Conservation (phyloP, 2,797 vertebrate genomes). For the Amphiprion clarkii region DNA sequence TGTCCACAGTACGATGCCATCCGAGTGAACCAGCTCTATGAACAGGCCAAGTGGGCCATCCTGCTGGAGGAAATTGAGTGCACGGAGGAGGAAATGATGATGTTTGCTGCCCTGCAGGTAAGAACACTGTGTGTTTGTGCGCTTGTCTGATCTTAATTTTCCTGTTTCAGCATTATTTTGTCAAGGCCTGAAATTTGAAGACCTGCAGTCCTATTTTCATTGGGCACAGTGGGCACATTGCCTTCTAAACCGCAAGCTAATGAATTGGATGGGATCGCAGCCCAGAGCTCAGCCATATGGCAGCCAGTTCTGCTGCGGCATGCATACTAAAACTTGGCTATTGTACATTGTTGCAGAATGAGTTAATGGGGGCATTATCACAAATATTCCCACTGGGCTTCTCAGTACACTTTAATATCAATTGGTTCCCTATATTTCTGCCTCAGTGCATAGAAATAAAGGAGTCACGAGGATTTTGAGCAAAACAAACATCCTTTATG, state of each 20-base stretch:
- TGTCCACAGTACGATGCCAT: constrained; percentile 94
- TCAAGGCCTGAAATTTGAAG: constrained; percentile 48
- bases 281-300: constrained; percentile 57
- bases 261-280: constrained; percentile 74
- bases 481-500: neutral
- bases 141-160: constrained; percentile 31
- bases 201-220: constrained; percentile 53
- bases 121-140: constrained; percentile 29
- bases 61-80: constrained; percentile 99
- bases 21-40: constrained; percentile 98
- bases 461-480: neutral
- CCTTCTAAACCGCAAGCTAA: constrained; percentile 66
- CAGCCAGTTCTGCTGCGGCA: constrained; percentile 57
- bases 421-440: constrained; percentile 10
- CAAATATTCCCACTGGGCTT: constrained; percentile 18
- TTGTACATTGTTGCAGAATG: constrained; percentile 33
- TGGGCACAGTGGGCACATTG: constrained; percentile 50
- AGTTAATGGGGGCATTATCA: constrained; percentile 41
- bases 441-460: constrained; percentile 6
- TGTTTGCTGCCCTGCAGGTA: constrained; percentile 99
- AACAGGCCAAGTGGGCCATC: constrained; percentile 98
- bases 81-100: constrained; percentile 99
- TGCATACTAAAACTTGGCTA: constrained; percentile 36
- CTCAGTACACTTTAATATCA: constrained; percentile 12
- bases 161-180: constrained; percentile 48